Evolutionary conservation across 1,140 invertebrate species (phyloP), one percentile per base, ranked within the genome.

Genomic region (Subanguina moxae): DNA sequence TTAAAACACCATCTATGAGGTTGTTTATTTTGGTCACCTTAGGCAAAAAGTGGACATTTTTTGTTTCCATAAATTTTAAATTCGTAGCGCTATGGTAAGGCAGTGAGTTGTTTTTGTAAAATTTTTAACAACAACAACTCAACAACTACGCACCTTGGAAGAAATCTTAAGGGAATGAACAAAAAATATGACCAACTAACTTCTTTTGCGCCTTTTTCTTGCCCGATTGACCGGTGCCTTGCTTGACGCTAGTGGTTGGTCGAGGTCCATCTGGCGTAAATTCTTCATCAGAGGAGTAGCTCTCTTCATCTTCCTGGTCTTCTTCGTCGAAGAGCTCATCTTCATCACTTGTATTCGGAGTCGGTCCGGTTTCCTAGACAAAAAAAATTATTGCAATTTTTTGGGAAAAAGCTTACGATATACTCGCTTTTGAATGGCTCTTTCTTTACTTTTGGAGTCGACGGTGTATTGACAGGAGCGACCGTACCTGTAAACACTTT

Each of bases 301-400:
- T 59, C n/a, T 73, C 73, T 8, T 68, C 71, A 11, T 80, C 75
- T 27, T 75, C 68, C 46, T 78, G 78, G 9, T 80, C 73, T 1
- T 78, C 78, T n/a, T 30, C 42, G 15, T 59, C 74, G 19, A 46
- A 61, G 13, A 61, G 62, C 15, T 71, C 65, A 9, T 77, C 70
- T 32, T 73, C 70, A 25, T 57, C 58, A 45, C 32, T 64, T 19
- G 48, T 21, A 15, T 52, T 25, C 8, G 48, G n/a, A 8, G 17
- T 52, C 3, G n/a, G 48, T 8, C 17, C 48, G 15, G 48, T 21
- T 7, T 52, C 48, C 48, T 52, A 52, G 17, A 52, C 3, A 52
- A 21, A 52, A 52, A 52, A 21, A 52, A 52, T 15, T 7, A 3
- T 38, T 38, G 32, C 32, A 45, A 13, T 19, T 21, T 52, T 21